Percentiles rank a stretch among this genome's conserved stretches.
These are phyloP conservation scores for Melitaea cinxia DNA, from an alignment of 1,140 invertebrate species.

Conservation along the genomic window DNA sequence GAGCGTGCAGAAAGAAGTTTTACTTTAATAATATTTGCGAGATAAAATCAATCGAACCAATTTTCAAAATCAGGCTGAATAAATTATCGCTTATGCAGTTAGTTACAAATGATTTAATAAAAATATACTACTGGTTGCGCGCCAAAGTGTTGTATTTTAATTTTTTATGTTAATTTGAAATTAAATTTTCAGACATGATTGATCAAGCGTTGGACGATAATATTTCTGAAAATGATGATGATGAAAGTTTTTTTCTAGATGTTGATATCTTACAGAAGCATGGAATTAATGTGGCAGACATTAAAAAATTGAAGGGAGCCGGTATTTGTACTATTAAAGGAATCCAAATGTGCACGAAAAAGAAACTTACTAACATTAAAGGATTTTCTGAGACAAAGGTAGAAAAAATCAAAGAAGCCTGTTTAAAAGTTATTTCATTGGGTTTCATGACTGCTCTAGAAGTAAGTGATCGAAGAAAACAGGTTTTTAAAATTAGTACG, in stretches of 20 bases:
- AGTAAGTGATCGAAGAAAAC: conserved; percentile 87
- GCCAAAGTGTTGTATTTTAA: conserved; percentile 12
- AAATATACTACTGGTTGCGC: conserved; percentile 16
- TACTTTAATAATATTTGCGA: no score
- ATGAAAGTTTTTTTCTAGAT: conserved; percentile 82
- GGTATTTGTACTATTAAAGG: conserved; percentile 93
- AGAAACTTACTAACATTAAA: conserved; percentile 88
- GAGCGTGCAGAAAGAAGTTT: no score
- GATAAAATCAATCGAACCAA: no score
- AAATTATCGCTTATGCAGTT: neutral
- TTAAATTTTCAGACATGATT: conserved; percentile 46
- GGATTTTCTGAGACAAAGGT: conserved; percentile 92
- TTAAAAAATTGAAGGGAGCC: conserved; percentile 89
- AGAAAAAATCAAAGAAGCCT: conserved; percentile 92
- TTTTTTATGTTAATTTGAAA: conserved; percentile 6
- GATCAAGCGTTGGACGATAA: conserved; percentile 70
- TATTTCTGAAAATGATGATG: conserved; percentile 77
- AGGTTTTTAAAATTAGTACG: conserved; percentile 88
- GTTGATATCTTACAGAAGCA: conserved; percentile 82
- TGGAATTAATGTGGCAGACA: conserved; percentile 83
- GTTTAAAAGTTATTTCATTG: conserved; percentile 82
- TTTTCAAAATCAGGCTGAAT: neutral
- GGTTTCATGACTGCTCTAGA: conserved; percentile 89
- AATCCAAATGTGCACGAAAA: conserved; percentile 90
- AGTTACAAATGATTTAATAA: neutral